Evolutionary conservation across 2,797 vertebrate genomes (phyloP), one percentile per base, ranked within the genome.

Genomic region (Mallotus villosus): DNA sequence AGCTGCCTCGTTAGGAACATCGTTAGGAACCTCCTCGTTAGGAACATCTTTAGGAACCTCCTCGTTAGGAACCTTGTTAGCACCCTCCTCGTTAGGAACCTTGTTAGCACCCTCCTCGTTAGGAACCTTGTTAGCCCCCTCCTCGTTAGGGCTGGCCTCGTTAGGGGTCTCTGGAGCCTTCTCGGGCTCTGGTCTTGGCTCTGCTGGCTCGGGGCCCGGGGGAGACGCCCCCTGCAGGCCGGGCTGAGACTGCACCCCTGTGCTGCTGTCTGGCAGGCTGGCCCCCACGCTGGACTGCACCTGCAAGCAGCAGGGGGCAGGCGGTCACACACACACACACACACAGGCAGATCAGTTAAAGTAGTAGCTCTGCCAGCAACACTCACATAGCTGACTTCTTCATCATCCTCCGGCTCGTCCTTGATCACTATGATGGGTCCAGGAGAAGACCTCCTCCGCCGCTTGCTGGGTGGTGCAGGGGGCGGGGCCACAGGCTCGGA

Each of bases 201-300:
- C 41, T 14, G 5, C 61, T 7, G 61, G 61, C 12, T 14, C 64
- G 9, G 46, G 64, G 22, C 14, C 67, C 17, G 53, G 67, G 27
- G 63, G 62, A 67, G 73, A 21, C 37, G 73, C 19, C 57, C 63
- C 0, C 29, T 21, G 32, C 49, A 71, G 64, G 84, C 76, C 41
- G 32, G 90, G 85, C 59, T 89, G 92, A 0, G 93, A 78, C 71
- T 89, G 89, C 21, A 87, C 84, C 1, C 91, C 90, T 0, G 93
- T 94, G 91, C 93, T 94, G 91, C 93, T 94, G 87, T 94, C 93
- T 0, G 93, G 93, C 37, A 94, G 87, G 80, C 87, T 94, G 75
- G 89, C 90, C 51, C 91, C 90, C 0, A 81, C 74, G 3, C 82
- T 92, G 46, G 91, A 93, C 78, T 92, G 91, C 24, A 94, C 92